Percentiles rank a stretch among this genome's conserved stretches.
These are phyloP conservation scores for Prenolepis imparis DNA, from an alignment of 2,888 invertebrate species.

Conservation along the genomic window DNA sequence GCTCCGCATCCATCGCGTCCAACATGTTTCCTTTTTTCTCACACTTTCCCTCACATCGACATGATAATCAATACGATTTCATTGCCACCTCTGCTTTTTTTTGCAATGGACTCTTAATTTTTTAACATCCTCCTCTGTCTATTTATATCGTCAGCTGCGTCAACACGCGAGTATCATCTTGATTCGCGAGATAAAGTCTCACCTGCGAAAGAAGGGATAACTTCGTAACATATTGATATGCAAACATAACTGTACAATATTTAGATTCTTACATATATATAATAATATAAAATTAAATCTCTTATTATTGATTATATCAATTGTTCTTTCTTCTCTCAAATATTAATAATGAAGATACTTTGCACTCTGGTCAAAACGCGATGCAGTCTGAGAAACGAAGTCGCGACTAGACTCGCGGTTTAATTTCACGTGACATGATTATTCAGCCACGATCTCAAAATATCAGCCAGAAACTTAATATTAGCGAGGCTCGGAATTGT, in stretches of 20 bases:
- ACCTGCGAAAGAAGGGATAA: constrained; percentile 11
- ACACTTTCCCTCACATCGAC: constrained; percentile 17
- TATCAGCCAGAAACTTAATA: constrained; percentile 55
- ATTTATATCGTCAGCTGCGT: constrained; percentile 3
- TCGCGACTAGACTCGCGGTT: constrained; percentile 21
- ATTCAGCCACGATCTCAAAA: constrained; percentile 44
- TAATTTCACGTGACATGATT: constrained; percentile 55
- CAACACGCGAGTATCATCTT: constrained; percentile 18
- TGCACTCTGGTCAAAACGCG: neutral
- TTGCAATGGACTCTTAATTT: constrained; percentile 24
- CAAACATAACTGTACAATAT: neutral
- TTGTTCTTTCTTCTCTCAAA: neutral
- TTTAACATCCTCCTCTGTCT: constrained; percentile 25
- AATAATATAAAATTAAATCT: neutral
- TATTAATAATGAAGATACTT: neutral
- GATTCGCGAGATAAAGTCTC: constrained; percentile 13
- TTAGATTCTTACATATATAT: neutral
- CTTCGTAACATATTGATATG: neutral
- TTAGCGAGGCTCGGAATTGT: constrained; percentile 49
- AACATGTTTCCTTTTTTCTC: constrained; percentile 75
- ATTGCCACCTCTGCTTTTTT: constrained; percentile 10
- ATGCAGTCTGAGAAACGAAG: constrained; percentile 16
- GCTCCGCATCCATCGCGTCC: constrained; percentile 75
- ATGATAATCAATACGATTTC: constrained; percentile 33
- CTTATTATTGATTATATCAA: neutral